Evolutionary conservation across 2,797 vertebrate genomes (phyloP).

Genomic region (Paratrypauchen microcephalus): DNA sequence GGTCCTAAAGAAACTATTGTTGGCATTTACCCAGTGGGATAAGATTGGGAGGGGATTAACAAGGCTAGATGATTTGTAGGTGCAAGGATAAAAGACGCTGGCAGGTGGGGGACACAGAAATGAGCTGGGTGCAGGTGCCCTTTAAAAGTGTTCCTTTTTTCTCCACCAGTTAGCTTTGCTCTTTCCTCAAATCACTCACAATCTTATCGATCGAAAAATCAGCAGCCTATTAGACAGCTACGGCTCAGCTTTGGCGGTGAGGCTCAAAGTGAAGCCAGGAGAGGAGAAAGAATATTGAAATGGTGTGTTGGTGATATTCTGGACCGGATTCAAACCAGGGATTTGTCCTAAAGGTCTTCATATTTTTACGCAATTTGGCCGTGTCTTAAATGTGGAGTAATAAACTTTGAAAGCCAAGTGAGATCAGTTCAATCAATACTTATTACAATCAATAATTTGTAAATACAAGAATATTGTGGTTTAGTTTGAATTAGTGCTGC

Average conservation of each 20-base stretch:
- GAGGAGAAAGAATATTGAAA: conserved; percentile 59
- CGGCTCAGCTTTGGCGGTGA: conserved; percentile 30
- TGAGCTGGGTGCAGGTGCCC: conserved; percentile 32
- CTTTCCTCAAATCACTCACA: conserved; percentile 50
- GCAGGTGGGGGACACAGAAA: conserved; percentile 30
- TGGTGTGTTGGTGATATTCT: neutral
- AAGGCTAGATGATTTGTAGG: conserved; percentile 47
- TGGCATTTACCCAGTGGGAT: conserved; percentile 45
- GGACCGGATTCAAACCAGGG: neutral
- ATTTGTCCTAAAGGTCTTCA: conserved; percentile 1
- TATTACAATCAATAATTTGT: too few relatives aligned
- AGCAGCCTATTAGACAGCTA: conserved; percentile 58
- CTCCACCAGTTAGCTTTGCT: conserved; percentile 33
- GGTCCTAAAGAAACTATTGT: conserved; percentile 18
- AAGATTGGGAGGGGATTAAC: conserved; percentile 51
- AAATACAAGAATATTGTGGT: neutral
- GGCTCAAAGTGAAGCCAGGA: conserved; percentile 36
- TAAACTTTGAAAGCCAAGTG: neutral
- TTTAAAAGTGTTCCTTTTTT: conserved; percentile 46
- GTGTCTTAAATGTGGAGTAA: neutral
- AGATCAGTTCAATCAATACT: neutral
- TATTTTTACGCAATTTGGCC: conserved; percentile 2
- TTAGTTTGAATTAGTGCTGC: neutral
- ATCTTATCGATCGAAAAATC: conserved; percentile 64
- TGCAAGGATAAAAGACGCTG: conserved; percentile 28